Percentiles rank a stretch among this genome's conserved stretches.
Conservation (phyloP, 2,113 vertebrate genomes). For the Athene noctua region DNA sequence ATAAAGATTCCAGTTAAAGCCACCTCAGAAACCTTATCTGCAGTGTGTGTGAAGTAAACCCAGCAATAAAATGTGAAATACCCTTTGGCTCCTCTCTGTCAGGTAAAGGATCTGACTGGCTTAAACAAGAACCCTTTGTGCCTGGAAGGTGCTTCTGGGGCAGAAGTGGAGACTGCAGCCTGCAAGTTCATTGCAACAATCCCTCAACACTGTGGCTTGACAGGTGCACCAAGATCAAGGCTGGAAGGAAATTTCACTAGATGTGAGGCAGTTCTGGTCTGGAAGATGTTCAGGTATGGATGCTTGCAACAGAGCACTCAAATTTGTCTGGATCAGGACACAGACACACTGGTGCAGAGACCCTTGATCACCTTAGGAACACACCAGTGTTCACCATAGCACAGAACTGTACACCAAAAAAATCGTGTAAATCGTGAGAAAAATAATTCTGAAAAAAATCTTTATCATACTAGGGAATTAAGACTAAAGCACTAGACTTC, state of each 20-base stretch:
- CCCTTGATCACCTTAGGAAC: neutral
- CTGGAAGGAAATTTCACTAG: neutral
- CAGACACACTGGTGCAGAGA: accelerated
- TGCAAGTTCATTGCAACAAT: neutral
- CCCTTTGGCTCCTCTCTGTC: neutral
- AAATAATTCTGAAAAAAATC: neutral
- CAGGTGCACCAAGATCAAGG: neutral
- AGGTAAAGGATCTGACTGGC: neutral
- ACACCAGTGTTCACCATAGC: accelerated
- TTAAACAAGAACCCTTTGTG: neutral
- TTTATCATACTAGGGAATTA: neutral
- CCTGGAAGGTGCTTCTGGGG: neutral
- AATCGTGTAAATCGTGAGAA: accelerated
- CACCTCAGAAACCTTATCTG: slow-evolving; percentile 22
- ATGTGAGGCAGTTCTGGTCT: neutral
- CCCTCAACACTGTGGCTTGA: neutral
- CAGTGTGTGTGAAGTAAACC: neutral
- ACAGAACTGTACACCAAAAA: neutral
- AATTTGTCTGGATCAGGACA: neutral
- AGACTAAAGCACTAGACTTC: neutral
- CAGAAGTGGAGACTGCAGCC: neutral
- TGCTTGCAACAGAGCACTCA: accelerated
- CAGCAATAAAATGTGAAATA: slow-evolving; percentile 8
- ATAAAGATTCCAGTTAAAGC: neutral
- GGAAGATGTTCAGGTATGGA: neutral